A percentile compares a stretch with the other conserved stretches of the same genome.
These are phyloP conservation scores for Rhogogaster chlorosoma DNA, from an alignment of 2,888 invertebrate species.

Conservation along the genomic window DNA sequence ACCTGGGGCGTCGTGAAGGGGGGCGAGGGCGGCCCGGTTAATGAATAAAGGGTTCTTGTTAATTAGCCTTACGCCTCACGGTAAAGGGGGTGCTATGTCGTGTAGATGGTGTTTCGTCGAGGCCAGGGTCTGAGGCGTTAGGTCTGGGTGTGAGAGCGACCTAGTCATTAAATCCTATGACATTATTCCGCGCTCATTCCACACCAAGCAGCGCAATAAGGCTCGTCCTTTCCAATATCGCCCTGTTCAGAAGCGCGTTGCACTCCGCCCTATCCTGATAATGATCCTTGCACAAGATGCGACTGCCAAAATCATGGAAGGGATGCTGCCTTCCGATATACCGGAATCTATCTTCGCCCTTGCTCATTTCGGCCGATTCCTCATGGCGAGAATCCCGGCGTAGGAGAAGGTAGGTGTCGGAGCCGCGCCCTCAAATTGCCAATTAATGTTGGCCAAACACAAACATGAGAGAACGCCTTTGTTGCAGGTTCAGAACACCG, in stretches of 20 bases:
- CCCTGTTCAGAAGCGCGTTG: neutral
- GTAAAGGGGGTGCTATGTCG: conserved; percentile 2
- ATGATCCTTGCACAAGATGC: conserved; percentile 10
- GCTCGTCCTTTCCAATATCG: conserved; percentile 33
- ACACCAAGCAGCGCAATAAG: neutral
- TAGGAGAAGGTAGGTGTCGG: conserved; percentile 41
- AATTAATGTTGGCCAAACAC: conserved; percentile 52
- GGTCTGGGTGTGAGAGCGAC: neutral
- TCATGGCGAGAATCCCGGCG: conserved; percentile 45
- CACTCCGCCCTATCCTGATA: conserved; percentile 5
- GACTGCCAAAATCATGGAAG: neutral
- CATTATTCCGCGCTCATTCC: conserved; percentile 21
- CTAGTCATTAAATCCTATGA: conserved; percentile 45
- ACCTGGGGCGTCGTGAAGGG: conserved; percentile 30
- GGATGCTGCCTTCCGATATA: neutral
- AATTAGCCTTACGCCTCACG: conserved; percentile 36
- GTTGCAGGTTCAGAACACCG: conserved; percentile 17
- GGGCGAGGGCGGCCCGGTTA: conserved; percentile 20
- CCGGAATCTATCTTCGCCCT: neutral
- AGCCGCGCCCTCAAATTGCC: conserved; percentile 50
- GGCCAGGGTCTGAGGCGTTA: neutral
- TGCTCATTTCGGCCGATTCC: neutral
- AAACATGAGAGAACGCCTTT: conserved; percentile 50
- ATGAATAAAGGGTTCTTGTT: conserved; percentile 52
- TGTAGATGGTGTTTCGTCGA: neutral